Base-by-base conservation (phyloP, 2,888 invertebrate species). In the Rhagium mordax region DNA sequence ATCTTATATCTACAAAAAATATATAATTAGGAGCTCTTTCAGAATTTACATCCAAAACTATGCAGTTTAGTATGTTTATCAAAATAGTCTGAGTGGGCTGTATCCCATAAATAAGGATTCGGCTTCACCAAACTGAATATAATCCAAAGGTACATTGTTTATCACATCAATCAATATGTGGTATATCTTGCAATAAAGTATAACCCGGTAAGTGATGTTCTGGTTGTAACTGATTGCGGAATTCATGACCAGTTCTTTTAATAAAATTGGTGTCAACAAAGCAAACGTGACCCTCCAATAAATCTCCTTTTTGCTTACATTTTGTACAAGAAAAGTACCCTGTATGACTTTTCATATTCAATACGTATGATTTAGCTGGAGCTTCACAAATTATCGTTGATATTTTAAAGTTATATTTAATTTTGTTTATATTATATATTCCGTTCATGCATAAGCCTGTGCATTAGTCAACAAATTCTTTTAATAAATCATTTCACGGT, bases 241-340 rank as follows among this genome's bases (percentile, higher is more conserved):
- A 71, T 49, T 66, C 33, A 18, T 49, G n/a, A 59, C 67, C 41
- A 15, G 66, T 71, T 48, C 60, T 47, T 51, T 71, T 71, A 16
- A 27, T 15, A 60, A 59, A 61, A 10, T 61, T 13, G 2, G 33
- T 51, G 53, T 72, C 68, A 59, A 27, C n/a, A 48, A 72, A 72
- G 20, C 67, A 68, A 13, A 72, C 33, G 16, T 29, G 24, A 67
- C 61, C 53, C 20, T 60, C 60, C 15, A 72, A 27, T n/a, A 69
- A 51, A 29, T 72, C 68, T 16, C 72, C 72, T 49, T 72, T 68
- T 61, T 49, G 6, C 24, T 48, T 68, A 67, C 71, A 71, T 53
- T 71, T 71, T 33, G 66, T 67, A 49, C 71, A 71, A 29, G 59
- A 57, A 60, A 67, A 72, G 67, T 33, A 72, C 18, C 61, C 72